phyloP scores from a whole-genome alignment of 2,113 vertebrate genomes.

The Procapra przewalskii region DNA sequence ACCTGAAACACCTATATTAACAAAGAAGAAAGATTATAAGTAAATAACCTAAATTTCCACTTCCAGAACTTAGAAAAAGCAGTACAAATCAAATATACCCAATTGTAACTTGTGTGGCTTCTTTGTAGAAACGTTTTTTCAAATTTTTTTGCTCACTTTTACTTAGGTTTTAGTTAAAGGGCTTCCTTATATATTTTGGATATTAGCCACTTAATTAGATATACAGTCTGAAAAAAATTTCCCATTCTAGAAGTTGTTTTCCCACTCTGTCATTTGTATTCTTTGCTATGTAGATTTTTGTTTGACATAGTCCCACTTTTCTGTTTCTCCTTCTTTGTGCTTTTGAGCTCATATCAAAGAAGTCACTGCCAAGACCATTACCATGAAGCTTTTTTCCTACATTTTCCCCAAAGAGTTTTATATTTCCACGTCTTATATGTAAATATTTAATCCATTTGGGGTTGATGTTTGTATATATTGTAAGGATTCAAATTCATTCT shows the following conservation, averaged over 20 bases:
- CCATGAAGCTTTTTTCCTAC: neutral
- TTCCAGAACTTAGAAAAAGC: neutral
- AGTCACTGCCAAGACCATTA: neutral
- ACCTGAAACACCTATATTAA: neutral
- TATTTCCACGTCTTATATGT: neutral
- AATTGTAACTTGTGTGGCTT: neutral
- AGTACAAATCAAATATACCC: neutral
- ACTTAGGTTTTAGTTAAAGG: neutral
- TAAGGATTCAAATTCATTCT: neutral
- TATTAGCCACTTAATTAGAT: neutral
- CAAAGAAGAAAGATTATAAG: neutral
- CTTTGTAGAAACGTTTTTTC: neutral
- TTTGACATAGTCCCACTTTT: neutral
- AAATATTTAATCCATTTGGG: neutral
- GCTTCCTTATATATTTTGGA: neutral
- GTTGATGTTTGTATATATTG: neutral
- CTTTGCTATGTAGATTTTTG: neutral
- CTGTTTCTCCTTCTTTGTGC: neutral
- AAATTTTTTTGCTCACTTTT: neutral
- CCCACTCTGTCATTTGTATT: neutral
- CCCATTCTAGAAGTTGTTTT: neutral
- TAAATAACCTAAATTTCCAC: neutral
- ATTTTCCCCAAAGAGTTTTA: neutral
- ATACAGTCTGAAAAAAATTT: neutral
- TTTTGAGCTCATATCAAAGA: neutral